phyloP scores from a whole-genome alignment of 2,888 invertebrate genomes.

The Zygothrica quintamaculata region DNA sequence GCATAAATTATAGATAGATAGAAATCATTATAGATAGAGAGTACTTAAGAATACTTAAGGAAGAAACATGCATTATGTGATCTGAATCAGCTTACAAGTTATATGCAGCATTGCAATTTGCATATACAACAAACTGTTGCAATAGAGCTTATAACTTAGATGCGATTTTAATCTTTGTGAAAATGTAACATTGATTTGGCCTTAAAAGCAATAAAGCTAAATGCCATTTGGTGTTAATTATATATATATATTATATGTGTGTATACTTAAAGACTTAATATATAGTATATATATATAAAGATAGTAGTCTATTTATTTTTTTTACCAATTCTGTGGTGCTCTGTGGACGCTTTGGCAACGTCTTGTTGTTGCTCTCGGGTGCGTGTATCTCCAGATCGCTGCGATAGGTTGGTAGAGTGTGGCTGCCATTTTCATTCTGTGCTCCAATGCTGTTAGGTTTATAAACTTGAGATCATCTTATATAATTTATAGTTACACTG shows the following conservation, averaged over 20 bases:
- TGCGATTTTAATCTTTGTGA: conserved; percentile 24
- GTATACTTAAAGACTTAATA: conserved; percentile 53
- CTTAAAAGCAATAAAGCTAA: conserved; percentile 64
- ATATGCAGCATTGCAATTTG: conserved; percentile 10
- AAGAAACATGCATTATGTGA: conserved; percentile 41
- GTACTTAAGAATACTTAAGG: conserved; percentile 43
- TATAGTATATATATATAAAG: conserved; percentile 7
- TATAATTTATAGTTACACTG: neutral
- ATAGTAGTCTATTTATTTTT: conserved; percentile 7
- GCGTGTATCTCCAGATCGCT: conserved; percentile 88
- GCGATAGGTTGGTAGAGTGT: conserved; percentile 86
- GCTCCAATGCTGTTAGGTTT: conserved; percentile 78
- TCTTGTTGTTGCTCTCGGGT: conserved; percentile 86
- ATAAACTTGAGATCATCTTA: neutral
- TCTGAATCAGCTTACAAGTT: too few species aligned
- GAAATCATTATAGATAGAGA: conserved; percentile 20
- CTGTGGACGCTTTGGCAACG: conserved; percentile 84
- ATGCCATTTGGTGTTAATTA: conserved; percentile 34
- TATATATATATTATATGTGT: conserved; percentile 14
- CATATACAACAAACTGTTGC: neutral
- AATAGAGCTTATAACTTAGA: conserved; percentile 5
- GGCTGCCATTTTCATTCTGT: conserved; percentile 81
- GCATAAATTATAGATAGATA: conserved; percentile 31
- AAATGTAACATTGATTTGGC: conserved; percentile 47
- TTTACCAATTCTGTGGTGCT: conserved; percentile 85